Percentiles rank a stretch among this genome's conserved stretches.
Evolutionary conservation across 2,888 invertebrate genomes (phyloP).

Genomic region (Ophion ellenae): DNA sequence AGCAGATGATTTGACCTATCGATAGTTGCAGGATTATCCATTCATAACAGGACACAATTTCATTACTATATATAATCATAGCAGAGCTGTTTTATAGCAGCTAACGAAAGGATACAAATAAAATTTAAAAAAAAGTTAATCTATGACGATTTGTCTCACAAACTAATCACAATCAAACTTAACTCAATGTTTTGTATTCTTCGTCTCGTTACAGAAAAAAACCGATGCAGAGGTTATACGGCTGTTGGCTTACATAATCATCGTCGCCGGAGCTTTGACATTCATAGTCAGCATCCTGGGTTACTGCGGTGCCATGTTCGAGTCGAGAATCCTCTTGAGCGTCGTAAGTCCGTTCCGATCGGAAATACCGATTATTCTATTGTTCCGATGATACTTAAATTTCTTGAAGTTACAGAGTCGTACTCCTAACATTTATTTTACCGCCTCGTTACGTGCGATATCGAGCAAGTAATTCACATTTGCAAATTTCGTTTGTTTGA

Average conservation of each 20-base stretch:
- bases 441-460: too few relatives aligned
- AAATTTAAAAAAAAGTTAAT: neutral
- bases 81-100: too few relatives aligned
- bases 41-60: too few relatives aligned
- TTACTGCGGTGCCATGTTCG: slow-evolving; percentile 89
- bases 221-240: slow-evolving; percentile 86
- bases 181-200: slow-evolving; percentile 11
- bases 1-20: too few relatives aligned
- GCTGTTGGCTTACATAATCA: slow-evolving; percentile 88
- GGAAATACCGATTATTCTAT: slow-evolving; percentile 31
- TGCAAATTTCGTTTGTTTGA: neutral
- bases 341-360: slow-evolving; percentile 85
- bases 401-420: too few relatives aligned
- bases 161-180: neutral
- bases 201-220: slow-evolving; percentile 74
- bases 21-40: too few relatives aligned
- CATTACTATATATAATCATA: too few relatives aligned
- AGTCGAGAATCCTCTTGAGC: slow-evolving; percentile 88
- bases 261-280: slow-evolving; percentile 88
- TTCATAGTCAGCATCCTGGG: slow-evolving; percentile 90
- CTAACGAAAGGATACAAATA: neutral
- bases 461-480: too few relatives aligned
- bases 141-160: neutral
- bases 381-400: neutral
- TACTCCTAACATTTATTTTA: too few relatives aligned